These are phyloP conservation scores for Rotaria macrura DNA, from an alignment of 2,888 invertebrate genomes.

Conservation along the genomic window DNA sequence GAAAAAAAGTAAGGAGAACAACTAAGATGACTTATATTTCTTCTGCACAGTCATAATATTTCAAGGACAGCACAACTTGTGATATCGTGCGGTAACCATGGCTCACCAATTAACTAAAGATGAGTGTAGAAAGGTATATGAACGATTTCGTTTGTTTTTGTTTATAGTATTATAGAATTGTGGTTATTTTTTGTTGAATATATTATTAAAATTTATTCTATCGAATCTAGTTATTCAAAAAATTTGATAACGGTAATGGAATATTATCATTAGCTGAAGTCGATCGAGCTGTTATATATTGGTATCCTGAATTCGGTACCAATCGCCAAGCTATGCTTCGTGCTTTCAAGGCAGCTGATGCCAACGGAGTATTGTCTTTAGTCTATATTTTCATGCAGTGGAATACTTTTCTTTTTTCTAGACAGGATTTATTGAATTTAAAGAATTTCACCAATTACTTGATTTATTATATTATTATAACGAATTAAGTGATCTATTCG, in stretches of 20 bases:
- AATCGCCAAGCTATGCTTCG: neutral
- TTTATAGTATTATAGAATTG: too few relatives aligned
- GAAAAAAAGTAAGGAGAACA: too few relatives aligned
- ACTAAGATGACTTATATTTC: too few relatives aligned
- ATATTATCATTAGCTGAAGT: constrained; percentile 5
- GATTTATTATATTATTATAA: neutral
- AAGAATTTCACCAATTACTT: neutral
- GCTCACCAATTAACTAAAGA: neutral
- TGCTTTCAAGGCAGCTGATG: neutral
- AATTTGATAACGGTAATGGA: constrained; percentile 1
- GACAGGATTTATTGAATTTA: neutral
- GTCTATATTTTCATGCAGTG: neutral
- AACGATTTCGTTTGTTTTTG: too few relatives aligned
- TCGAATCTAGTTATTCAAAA: neutral
- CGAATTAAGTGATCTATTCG: neutral
- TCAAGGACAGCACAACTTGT: neutral
- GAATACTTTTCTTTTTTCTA: neutral
- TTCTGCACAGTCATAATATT: neutral
- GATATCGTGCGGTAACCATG: neutral
- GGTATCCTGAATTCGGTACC: neutral
- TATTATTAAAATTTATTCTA: too few relatives aligned
- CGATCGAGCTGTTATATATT: neutral
- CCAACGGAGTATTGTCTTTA: neutral
- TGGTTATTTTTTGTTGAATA: too few relatives aligned
- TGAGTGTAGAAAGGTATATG: neutral